Percentiles rank a stretch among this genome's conserved stretches.
Evolutionary conservation across 1,140 invertebrate species (phyloP).

Genomic region (Sycophila sp.): DNA sequence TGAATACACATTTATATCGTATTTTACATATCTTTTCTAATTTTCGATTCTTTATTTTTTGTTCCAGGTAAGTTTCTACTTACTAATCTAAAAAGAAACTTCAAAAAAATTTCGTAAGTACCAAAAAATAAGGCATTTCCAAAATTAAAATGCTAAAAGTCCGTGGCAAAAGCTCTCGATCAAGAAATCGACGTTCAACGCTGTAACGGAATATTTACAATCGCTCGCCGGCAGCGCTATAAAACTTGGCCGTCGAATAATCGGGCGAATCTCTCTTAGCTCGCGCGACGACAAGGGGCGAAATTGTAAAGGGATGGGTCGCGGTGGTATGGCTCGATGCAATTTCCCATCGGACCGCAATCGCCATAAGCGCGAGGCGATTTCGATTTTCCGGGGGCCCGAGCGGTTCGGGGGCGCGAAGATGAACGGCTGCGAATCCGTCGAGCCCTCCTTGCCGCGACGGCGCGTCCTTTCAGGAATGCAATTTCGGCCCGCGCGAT

Average conservation of each 20-base stretch:
- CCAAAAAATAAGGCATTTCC: no score
- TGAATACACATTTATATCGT: no score
- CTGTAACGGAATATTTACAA: slow-evolving; percentile 26
- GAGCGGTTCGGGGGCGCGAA: background rate
- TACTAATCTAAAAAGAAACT: no score
- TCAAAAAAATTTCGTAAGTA: no score
- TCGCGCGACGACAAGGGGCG: background rate
- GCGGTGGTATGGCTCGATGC: background rate
- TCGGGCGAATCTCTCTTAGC: background rate
- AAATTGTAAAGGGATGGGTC: slow-evolving; percentile 14
- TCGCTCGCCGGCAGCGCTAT: slow-evolving; percentile 1
- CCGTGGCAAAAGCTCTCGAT: no score
- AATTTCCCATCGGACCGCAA: slow-evolving; percentile 30
- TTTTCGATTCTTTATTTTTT: no score
- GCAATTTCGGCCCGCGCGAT: slow-evolving; percentile 23
- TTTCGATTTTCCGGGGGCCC: slow-evolving; percentile 29
- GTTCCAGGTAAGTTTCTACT: no score
- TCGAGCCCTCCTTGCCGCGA: background rate
- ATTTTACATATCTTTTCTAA: no score
- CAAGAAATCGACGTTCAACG: no score
- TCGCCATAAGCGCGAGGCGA: slow-evolving; percentile 26
- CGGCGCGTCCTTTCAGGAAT: slow-evolving; percentile 1
- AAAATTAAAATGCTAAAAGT: no score
- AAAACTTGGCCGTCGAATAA: slow-evolving; percentile 13
- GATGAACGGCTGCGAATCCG: slow-evolving; percentile 22